Percentiles rank a stretch among this genome's conserved stretches.
Evolutionary conservation across 2,113 vertebrate species (phyloP).

Genomic region (Muntiacus reevesi): DNA sequence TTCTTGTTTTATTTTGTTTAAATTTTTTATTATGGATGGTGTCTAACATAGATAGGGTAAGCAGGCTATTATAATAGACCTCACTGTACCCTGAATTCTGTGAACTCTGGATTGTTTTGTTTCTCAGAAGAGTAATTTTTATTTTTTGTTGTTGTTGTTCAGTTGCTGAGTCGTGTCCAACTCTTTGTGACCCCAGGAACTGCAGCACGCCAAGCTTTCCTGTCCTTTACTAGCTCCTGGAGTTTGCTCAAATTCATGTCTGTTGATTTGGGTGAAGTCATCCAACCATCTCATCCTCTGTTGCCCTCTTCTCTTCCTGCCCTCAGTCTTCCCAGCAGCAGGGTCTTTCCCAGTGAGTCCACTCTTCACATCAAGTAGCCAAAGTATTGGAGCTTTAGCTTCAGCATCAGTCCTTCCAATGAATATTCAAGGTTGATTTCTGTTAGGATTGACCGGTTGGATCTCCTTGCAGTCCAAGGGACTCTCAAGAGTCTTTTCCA

Average conservation of each 20-base stretch:
- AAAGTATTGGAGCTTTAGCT: neutral
- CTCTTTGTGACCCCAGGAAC: neutral
- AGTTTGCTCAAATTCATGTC: neutral
- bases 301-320: neutral
- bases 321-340: neutral
- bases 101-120: neutral
- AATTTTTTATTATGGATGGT: neutral
- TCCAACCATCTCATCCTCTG: neutral
- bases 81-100: neutral
- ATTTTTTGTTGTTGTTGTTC: neutral
- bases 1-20: neutral
- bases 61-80: neutral
- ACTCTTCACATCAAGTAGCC: neutral
- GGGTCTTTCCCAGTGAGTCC: neutral
- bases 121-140: neutral
- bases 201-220: neutral
- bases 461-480: neutral
- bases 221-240: neutral
- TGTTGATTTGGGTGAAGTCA: neutral
- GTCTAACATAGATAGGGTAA: neutral
- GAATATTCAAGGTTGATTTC: neutral
- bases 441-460: neutral
- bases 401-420: neutral
- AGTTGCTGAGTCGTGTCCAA: neutral
- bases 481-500: neutral